Conservation (phyloP, 2,797 vertebrate genomes). For the Cossypha dichroa region DNA sequence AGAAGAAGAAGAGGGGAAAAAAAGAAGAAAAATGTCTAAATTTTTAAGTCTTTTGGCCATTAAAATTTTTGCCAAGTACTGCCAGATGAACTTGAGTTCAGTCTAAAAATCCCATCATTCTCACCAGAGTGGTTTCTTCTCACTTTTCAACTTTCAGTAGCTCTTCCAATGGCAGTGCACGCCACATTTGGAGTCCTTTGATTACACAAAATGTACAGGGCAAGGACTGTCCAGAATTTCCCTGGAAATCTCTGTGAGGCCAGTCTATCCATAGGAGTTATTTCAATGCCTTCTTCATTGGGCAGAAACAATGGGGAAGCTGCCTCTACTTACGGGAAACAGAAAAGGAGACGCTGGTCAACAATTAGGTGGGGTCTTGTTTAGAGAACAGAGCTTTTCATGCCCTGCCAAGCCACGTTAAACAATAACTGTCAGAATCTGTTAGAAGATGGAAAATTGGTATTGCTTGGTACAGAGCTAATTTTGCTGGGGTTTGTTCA, state of each 20-base stretch:
- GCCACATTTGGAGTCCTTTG: slow-evolving; percentile 25
- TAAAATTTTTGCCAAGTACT: slow-evolving; percentile 62
- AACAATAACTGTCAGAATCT: background rate
- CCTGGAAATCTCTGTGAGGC: background rate
- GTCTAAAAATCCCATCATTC: background rate
- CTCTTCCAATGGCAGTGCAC: background rate
- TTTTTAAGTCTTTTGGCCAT: slow-evolving; percentile 53
- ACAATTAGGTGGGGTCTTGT: background rate
- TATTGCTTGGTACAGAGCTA: background rate
- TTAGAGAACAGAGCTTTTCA: background rate
- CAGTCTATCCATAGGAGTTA: background rate
- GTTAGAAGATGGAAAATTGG: background rate
- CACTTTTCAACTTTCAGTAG: background rate
- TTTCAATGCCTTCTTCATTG: background rate
- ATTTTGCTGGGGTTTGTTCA: background rate
- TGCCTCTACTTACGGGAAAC: background rate
- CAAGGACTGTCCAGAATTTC: background rate
- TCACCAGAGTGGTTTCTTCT: background rate
- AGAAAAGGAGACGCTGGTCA: background rate
- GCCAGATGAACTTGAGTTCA: slow-evolving; percentile 27
- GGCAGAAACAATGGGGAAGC: background rate
- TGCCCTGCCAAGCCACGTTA: background rate
- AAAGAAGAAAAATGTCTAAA: background rate
- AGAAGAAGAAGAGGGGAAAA: too few relatives aligned
- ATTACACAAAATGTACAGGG: background rate